Conservation (phyloP, 2,113 vertebrate species). For the Etheostoma cragini region DNA sequence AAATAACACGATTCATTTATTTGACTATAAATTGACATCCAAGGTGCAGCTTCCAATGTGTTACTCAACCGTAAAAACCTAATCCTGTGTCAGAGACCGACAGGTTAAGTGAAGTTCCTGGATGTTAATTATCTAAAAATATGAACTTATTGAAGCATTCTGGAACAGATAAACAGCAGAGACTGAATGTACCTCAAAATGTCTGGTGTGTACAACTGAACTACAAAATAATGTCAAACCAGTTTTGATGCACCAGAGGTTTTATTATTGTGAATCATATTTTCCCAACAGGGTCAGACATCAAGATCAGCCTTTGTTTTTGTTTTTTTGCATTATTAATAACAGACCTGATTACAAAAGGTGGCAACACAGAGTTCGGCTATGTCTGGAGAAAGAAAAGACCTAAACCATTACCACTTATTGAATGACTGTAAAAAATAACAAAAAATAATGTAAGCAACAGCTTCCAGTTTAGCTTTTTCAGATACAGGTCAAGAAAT, state of each 20-base stretch:
- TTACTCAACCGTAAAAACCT: not conserved
- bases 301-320: conserved; percentile 11
- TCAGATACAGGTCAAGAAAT: conserved; percentile 41
- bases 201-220: not conserved
- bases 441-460: conserved; percentile 3
- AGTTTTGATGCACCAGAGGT: conserved; percentile 62
- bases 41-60: not conserved
- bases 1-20: not conserved
- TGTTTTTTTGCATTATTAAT: conserved; percentile 50
- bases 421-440: conserved; percentile 61
- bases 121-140: not conserved
- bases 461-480: conserved; percentile 32
- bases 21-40: not conserved
- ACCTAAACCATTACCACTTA: conserved; percentile 8
- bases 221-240: not conserved
- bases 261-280: conserved; percentile 71
- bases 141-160: not conserved
- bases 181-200: not conserved
- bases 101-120: not conserved
- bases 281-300: conserved; percentile 58
- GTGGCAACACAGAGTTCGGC: conserved; percentile 19
- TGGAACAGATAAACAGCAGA: not conserved
- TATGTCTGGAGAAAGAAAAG: conserved; percentile 31
- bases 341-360: conserved; percentile 51
- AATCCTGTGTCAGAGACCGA: not conserved